Conservation (phyloP, 1,140 invertebrate species). For the Bathynomus jamesi region DNA sequence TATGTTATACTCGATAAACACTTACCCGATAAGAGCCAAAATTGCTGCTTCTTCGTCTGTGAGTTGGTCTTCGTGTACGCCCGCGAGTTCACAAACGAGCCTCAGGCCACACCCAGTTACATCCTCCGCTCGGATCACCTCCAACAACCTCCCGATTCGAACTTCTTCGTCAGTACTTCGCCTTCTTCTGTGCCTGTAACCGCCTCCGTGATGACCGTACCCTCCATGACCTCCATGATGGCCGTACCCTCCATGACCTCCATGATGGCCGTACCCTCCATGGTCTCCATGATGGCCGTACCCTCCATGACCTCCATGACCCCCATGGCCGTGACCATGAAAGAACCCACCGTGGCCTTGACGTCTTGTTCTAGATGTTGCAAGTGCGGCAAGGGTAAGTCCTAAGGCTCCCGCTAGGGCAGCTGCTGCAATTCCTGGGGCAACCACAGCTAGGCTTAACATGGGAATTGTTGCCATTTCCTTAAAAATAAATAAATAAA, state of each 20-base stretch:
- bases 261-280: neutral
- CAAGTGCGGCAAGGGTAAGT: neutral
- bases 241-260: neutral
- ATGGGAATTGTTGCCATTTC: too few relatives aligned
- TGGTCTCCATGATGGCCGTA: neutral
- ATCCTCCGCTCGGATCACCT: conserved; percentile 8
- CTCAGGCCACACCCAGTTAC: conserved; percentile 6
- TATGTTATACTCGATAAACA: too few relatives aligned
- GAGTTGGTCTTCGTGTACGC: conserved; percentile 6
- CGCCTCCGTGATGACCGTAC: neutral
- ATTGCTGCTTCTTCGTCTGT: conserved; percentile 8
- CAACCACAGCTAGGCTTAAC: too few relatives aligned
- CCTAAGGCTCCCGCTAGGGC: neutral
- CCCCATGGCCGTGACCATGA: neutral
- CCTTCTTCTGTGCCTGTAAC: neutral
- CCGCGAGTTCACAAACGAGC: conserved; percentile 12
- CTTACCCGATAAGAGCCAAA: conserved; percentile 10
- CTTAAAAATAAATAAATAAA: too few relatives aligned
- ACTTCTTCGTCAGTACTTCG: neutral
- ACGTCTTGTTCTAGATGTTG: neutral
- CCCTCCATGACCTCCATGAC: neutral
- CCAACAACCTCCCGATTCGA: neutral
- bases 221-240: neutral
- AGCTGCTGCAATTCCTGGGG: neutral
- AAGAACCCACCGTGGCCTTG: neutral